Evolutionary conservation across 2,113 vertebrate species (phyloP), one percentile per base, ranked within the genome.

Genomic region (Cromileptes altivelis): DNA sequence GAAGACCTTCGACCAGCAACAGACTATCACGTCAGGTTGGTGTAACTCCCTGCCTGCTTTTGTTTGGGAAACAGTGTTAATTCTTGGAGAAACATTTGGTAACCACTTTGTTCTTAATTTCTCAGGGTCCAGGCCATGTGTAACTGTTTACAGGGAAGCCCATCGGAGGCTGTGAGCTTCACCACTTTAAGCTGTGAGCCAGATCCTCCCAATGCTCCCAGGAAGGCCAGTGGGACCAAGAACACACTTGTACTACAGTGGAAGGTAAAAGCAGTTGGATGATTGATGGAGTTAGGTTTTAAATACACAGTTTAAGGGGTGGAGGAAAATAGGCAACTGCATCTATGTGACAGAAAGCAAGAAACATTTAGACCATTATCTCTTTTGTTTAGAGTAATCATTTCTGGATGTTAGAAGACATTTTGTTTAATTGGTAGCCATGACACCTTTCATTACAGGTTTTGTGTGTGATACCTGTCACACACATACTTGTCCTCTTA

Each of bases 21-120:
- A 71, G 97, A 99, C 93, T 99, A 98, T 93, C 96, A 98, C 76
- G 96, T 97, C 96, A 99, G 97, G 98, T 99, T 88, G 92, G 97
- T 82, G 82, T 25, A 6, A 30, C 18, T 15, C 18, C 13, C 61
- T n/a, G 5, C 19, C 19, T 12, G 21, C 27, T 73, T 33, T 55
- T 61, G 23, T 52, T 80, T 71, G 14, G 37, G 33, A 25, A 7
- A 8, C 1, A 56, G 37, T 69, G 27, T 71, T 4, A 37, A 63
- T 30, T 4, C 23, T 15, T 21, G 3, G 49, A 25, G 30, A 11
- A 58, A 45, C 73, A 8, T 25, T 23, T 42, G 76, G 12, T 75
- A 80, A 90, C 53, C 23, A 1, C 4, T 55, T 9, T 56, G 23
- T 19, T 57, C 10, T 57, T n/a, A 30, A 14, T 6, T 50, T 23